Percentiles rank a stretch among this genome's conserved stretches.
Conservation (phyloP, 1,140 invertebrate genomes). For the Nasonia longicornis region DNA sequence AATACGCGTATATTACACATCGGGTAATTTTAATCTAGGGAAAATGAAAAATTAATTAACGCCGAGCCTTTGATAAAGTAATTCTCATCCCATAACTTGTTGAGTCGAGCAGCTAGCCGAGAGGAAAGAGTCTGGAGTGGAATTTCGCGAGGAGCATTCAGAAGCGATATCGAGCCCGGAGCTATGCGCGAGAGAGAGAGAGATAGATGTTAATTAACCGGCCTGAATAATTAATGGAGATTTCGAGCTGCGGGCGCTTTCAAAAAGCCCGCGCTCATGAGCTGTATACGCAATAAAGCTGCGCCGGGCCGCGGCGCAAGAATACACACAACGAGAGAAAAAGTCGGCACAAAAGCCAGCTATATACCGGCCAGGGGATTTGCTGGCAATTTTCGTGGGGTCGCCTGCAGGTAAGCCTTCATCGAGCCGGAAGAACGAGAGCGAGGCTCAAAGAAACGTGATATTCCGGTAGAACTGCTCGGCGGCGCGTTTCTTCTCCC, state of each 20-base stretch:
- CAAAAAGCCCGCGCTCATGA: background rate
- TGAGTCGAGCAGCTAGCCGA: background rate
- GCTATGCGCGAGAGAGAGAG: background rate
- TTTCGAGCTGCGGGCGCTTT: background rate
- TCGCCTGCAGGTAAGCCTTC: conserved; percentile 12
- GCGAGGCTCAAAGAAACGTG: background rate
- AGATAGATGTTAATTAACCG: conserved; percentile 14
- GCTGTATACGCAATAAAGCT: no score
- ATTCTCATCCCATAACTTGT: conserved; percentile 7
- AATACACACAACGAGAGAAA: background rate
- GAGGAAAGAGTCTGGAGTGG: no score
- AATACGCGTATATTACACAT: no score
- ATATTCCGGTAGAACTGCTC: background rate
- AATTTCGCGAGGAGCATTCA: background rate
- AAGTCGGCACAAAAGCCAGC: background rate
- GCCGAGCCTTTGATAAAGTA: background rate
- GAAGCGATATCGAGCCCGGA: background rate
- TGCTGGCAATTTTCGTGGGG: conserved; percentile 18
- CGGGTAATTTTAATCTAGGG: background rate
- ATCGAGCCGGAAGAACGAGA: background rate
- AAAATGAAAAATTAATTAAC: background rate
- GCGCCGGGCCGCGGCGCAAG: no score
- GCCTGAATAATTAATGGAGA: background rate
- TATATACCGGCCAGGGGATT: background rate
- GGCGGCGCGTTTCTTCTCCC: background rate